Conservation (phyloP, 37 sponge, comb jelly and placozoan genomes). For the Theonella swinhoei region DNA sequence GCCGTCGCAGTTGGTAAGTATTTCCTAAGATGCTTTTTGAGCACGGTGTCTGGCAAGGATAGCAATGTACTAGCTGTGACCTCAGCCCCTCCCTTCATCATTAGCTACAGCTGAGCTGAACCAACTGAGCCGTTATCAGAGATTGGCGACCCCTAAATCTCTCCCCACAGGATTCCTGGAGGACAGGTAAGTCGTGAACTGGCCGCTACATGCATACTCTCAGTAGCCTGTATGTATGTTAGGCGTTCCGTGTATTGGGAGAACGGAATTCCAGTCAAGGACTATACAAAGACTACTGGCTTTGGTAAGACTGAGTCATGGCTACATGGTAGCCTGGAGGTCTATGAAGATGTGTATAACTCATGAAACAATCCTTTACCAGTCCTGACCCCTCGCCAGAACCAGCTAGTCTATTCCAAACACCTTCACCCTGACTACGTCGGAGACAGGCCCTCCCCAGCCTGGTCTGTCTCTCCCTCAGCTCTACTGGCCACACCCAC, state of each 20-base stretch:
- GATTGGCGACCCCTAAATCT: constrained; percentile 54
- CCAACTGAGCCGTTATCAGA: neutral
- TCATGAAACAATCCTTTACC: too few relatives aligned
- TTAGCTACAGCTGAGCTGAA: neutral
- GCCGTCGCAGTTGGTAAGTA: too few relatives aligned
- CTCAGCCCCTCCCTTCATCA: too few relatives aligned
- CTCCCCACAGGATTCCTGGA: constrained; percentile 73
- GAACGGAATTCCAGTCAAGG: constrained; percentile 68
- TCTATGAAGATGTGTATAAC: too few relatives aligned
- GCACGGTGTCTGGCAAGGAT: too few relatives aligned
- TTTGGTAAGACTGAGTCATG: constrained; percentile 30
- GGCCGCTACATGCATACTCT: neutral
- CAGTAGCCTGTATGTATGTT: neutral
- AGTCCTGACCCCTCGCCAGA: constrained; percentile 66
- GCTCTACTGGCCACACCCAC: constrained; percentile 48
- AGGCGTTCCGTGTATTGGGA: constrained; percentile 92
- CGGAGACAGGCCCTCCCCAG: constrained; percentile 67
- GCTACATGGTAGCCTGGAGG: neutral
- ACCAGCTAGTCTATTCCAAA: constrained; percentile 59
- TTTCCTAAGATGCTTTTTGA: too few relatives aligned
- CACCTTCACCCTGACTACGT: constrained; percentile 59
- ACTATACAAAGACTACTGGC: constrained; percentile 67
- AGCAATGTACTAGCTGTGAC: too few relatives aligned
- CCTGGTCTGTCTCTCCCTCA: constrained; percentile 49
- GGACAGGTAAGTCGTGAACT: constrained; percentile 65